Conservation (phyloP, 2,797 vertebrate species). For the Platyrinchus mystaceus region DNA sequence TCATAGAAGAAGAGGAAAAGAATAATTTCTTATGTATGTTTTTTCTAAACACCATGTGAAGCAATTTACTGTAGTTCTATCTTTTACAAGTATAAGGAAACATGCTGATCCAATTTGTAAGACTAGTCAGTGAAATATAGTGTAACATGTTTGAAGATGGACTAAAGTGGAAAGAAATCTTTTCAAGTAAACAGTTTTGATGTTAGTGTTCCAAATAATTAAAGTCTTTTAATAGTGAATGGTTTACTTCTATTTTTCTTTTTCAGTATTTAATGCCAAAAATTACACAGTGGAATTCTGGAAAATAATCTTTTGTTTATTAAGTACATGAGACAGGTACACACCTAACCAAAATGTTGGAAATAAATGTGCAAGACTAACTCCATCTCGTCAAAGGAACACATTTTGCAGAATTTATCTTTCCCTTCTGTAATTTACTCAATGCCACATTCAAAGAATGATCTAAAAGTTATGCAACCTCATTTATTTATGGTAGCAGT, state of each 20-base stretch:
- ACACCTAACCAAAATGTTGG: conserved; percentile 20
- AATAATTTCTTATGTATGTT: conserved; percentile 48
- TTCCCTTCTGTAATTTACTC: conserved; percentile 9
- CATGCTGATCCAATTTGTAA: conserved; percentile 56
- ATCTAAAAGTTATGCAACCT: background rate
- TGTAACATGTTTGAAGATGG: conserved; percentile 53
- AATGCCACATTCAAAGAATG: background rate
- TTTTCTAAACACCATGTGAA: conserved; percentile 68
- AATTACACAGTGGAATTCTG: conserved; percentile 44
- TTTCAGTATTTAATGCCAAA: conserved; percentile 53
- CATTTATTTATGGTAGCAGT: background rate
- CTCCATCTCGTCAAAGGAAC: background rate
- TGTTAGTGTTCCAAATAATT: conserved; percentile 71
- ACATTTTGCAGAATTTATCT: conserved; percentile 15
- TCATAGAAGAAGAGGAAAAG: conserved; percentile 30
- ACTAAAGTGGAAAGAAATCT: conserved; percentile 68
- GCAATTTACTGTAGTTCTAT: conserved; percentile 56
- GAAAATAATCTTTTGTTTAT: conserved; percentile 59
- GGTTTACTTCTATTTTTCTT: background rate
- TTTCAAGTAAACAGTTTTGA: conserved; percentile 74
- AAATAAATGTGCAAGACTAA: conserved; percentile 29
- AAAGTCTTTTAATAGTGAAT: conserved; percentile 63
- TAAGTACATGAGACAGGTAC: conserved; percentile 22
- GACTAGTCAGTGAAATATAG: conserved; percentile 53
- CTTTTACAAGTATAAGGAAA: conserved; percentile 50